Percentiles rank a stretch among this genome's conserved stretches.
These are phyloP conservation scores for Cyclophora punctaria DNA, from an alignment of 2,888 invertebrate species.

Conservation along the genomic window DNA sequence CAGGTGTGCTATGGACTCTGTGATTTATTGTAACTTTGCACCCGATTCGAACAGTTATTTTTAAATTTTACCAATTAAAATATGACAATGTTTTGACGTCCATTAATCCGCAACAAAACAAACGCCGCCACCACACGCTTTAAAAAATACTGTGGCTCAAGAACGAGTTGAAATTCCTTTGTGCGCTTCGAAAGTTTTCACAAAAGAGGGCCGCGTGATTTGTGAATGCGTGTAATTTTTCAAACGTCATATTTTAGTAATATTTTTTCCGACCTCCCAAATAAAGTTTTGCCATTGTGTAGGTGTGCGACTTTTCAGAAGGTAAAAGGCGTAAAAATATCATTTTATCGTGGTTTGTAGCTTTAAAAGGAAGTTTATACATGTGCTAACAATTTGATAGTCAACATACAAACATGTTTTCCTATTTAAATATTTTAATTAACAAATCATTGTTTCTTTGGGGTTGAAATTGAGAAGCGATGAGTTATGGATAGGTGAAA, in stretches of 20 bases:
- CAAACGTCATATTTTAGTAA: constrained; percentile 73
- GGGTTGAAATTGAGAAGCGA: constrained; percentile 22
- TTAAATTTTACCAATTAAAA: constrained; percentile 22
- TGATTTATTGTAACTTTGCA: constrained; percentile 53
- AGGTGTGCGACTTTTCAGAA: constrained; percentile 55
- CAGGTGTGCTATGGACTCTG: constrained; percentile 55
- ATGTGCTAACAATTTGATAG: no score
- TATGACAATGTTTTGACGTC: constrained; percentile 10
- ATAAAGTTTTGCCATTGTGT: constrained; percentile 66
- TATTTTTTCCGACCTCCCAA: constrained; percentile 56
- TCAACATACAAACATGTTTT: no score
- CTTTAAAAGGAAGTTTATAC: constrained; percentile 8
- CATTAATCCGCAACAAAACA: constrained; percentile 23
- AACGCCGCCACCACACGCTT: constrained; percentile 27
- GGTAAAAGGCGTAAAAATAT: constrained; percentile 15
- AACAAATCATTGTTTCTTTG: no score
- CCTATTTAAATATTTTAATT: no score
- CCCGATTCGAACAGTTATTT: constrained; percentile 24
- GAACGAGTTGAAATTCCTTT: constrained; percentile 63
- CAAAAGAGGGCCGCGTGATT: constrained; percentile 70
- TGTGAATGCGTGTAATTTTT: constrained; percentile 75
- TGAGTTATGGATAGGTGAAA: constrained; percentile 42
- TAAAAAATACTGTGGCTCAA: constrained; percentile 49
- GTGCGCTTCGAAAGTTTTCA: constrained; percentile 58
- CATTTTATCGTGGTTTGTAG: constrained; percentile 49